Evolutionary conservation across 2,113 vertebrate genomes (phyloP).

Genomic region (Athene noctua): DNA sequence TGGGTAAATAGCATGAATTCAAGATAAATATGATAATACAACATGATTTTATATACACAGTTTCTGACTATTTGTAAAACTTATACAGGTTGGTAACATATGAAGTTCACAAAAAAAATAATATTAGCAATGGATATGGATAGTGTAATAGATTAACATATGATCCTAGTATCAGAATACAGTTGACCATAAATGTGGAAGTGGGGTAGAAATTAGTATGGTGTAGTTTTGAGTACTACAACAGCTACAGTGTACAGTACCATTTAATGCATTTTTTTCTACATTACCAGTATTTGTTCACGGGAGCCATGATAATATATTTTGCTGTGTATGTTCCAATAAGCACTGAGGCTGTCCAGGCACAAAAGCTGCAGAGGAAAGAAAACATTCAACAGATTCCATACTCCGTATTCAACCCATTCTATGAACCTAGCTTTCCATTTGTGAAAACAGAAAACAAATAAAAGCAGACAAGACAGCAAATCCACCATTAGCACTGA

Average conservation of each 20-base stretch:
- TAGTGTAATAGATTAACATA: not conserved
- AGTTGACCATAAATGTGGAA: not conserved
- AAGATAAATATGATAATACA: not conserved
- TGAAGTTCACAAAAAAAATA: not conserved
- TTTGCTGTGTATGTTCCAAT: conserved; percentile 88
- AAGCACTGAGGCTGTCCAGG: conserved; percentile 89
- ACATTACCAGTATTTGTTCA: conserved; percentile 87
- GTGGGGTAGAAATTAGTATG: not conserved
- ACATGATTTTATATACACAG: not conserved
- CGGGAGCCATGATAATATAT: conserved; percentile 81
- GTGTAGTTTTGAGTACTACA: not conserved
- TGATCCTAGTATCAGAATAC: not conserved
- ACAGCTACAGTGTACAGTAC: not conserved
- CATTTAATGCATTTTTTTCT: not conserved
- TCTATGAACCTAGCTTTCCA: not conserved
- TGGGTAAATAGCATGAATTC: not conserved
- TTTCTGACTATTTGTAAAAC: not conserved
- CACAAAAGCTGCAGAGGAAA: conserved; percentile 80
- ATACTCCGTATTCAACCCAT: not conserved
- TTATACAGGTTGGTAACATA: not conserved
- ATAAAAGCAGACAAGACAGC: not conserved
- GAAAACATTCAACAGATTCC: not conserved
- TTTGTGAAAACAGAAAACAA: not conserved
- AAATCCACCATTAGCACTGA: not conserved
- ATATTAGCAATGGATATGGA: not conserved